Evolutionary conservation across 2,113 vertebrate genomes (phyloP), one percentile per base, ranked within the genome.

Genomic region (Trematomus loennbergii): DNA sequence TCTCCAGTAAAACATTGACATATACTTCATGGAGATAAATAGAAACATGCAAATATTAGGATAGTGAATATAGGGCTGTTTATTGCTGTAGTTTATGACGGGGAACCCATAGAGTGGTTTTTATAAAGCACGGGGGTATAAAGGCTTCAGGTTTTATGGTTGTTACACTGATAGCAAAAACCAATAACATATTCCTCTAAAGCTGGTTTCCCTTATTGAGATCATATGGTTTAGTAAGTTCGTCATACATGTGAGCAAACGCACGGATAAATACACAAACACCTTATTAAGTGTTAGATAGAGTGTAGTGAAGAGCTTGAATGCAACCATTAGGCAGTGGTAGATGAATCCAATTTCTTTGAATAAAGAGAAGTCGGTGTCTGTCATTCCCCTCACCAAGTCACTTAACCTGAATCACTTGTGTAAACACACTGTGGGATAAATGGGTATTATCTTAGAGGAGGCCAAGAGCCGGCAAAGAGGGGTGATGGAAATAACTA

Each of bases 321-420:
- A 88, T 81, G 75, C 65, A 67, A 40, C 64, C 87, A 89, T 88
- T 88, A 88, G 81, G 77, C 83, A 77, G 81, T 48, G 68, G 69
- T 68, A 88, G 86, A 93, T 91, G 86, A 88, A 91, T 93, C 90
- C 86, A 92, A 87, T 93, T 85, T 59, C 70, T 77, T 84, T 87
- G 78, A 87, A 82, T 87, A 79, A 87, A 84, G 62, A 52, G 72
- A 81, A 75, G 82, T 84, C 54, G 69, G 68, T 75, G 87, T 90
- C 84, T 87, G 89, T 87, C 87, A 77, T 87, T 79, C 67, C 81
- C 82, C 83, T 88, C 83, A 48, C 81, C 74, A n/a, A 87, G 86
- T 92, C 89, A 89, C 82, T 93, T 92, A 91, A 90, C 89, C 91
- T 86, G 88, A 84, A 82, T 72, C 49, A 76, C 88, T 85, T 88